Conservation (phyloP, 2,113 vertebrate genomes). For the Cryptotis parvus region DNA sequence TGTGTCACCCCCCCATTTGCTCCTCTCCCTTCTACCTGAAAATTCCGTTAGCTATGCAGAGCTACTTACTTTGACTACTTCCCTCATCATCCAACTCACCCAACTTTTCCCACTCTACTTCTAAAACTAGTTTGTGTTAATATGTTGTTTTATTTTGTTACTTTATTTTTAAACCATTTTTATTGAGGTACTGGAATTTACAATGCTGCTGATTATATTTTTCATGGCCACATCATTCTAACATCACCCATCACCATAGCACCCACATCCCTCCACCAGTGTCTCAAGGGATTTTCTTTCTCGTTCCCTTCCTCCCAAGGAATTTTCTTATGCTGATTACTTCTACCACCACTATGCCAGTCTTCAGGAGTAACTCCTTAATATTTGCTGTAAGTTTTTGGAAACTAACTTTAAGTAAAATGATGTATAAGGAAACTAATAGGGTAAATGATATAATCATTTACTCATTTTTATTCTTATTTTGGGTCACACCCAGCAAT, state of each 20-base stretch:
- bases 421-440: background rate
- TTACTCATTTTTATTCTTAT: too few relatives aligned
- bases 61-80: background rate
- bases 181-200: too few relatives aligned
- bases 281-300: background rate
- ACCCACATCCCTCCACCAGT: too few relatives aligned
- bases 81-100: background rate
- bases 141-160: too few relatives aligned
- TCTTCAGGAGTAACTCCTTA: background rate
- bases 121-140: conserved; percentile 8
- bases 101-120: background rate
- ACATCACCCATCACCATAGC: too few relatives aligned
- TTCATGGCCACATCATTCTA: too few relatives aligned
- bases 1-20: background rate
- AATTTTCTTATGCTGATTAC: background rate
- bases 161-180: too few relatives aligned
- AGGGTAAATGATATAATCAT: background rate
- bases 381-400: background rate
- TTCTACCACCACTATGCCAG: background rate
- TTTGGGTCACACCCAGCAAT: too few relatives aligned
- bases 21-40: background rate
- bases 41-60: background rate
- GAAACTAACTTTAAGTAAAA: background rate
- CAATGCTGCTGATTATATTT: too few relatives aligned
- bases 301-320: background rate